Base-by-base conservation (phyloP, 2,113 vertebrate species). In the Antennarius striatus region DNA sequence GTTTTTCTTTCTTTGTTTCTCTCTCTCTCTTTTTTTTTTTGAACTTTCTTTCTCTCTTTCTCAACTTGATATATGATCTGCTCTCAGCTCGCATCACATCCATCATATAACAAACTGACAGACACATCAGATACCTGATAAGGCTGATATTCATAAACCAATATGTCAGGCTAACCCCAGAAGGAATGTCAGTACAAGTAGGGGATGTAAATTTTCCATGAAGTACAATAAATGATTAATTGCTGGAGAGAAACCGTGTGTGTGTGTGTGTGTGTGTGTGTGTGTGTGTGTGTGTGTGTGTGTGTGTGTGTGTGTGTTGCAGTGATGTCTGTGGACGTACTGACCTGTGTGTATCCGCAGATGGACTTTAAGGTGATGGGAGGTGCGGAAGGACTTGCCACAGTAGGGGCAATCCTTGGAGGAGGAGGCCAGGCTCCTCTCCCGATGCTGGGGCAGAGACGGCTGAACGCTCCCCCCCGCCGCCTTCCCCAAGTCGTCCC, bases 311-410 rank as follows among this genome's bases (percentile, higher is more conserved):
- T 36, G 32, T 7, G 32, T 36, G 32, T 4, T 1, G 12, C 13
- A 16, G n/a, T 1, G 54, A 42, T 5, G 14, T 54, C 4, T 1
- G 17, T 42, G n/a, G 16, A 43, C 13, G 28, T 71, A 86, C 96
- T 95, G 90, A 99, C 98, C 98, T 95, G 97, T 99, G 81, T 99
- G 98, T 94, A 99, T 98, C 93, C 98, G 93, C 92, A 99, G 95
- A 90, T 99, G 98, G 80, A 99, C 98, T 87, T 99, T 99, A 83
- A 99, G 94, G 88, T 99, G 98, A 71, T 99, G 97, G 46, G 98
- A 99, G 47, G 97, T 99, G 88, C 97, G 94, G 94, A 99, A 99
- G 49, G 96, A 95, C 89, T 99, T 99, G 83, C 96, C 96, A 74
- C 98, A 99, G 88, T 99, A 99, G 11, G 96, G 96, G 76, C 98